These are phyloP conservation scores for Mylabris phalerata DNA, from an alignment of 1,140 invertebrate species.

Conservation along the genomic window DNA sequence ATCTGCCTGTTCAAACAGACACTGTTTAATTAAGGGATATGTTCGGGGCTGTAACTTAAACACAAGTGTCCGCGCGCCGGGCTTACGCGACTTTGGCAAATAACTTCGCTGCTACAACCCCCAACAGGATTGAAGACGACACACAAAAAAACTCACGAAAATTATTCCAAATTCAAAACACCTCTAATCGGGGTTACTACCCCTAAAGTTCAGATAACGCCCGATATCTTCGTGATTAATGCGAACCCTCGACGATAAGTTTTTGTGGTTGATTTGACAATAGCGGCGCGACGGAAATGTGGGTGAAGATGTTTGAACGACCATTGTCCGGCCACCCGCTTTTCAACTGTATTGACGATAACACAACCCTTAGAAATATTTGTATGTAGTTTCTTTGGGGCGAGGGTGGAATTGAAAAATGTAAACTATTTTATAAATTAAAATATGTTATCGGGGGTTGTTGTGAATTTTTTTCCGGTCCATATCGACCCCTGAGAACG, in stretches of 20 bases:
- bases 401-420: too few relatives aligned
- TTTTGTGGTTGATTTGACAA: conserved; percentile 14
- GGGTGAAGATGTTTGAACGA: background rate
- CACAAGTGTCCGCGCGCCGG: conserved; percentile 41
- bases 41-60: conserved; percentile 43
- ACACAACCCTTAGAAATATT: background rate
- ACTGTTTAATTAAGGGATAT: conserved; percentile 45
- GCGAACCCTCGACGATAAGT: conserved; percentile 9
- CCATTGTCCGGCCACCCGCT: conserved; percentile 13
- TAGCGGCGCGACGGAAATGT: conserved; percentile 5
- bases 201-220: too few relatives aligned
- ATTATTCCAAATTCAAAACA: too few relatives aligned
- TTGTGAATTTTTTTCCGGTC: too few relatives aligned
- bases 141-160: too few relatives aligned
- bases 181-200: too few relatives aligned
- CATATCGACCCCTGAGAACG: background rate
- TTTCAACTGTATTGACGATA: background rate
- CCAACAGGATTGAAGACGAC: too few relatives aligned
- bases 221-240: conserved; percentile 4
- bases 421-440: too few relatives aligned
- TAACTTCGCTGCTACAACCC: conserved; percentile 19
- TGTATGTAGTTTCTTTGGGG: too few relatives aligned
- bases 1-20: conserved; percentile 44
- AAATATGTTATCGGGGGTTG: too few relatives aligned
- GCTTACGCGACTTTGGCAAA: conserved; percentile 35